Conservation (phyloP, 2,113 vertebrate species). For the Dasypus novemcinctus region DNA sequence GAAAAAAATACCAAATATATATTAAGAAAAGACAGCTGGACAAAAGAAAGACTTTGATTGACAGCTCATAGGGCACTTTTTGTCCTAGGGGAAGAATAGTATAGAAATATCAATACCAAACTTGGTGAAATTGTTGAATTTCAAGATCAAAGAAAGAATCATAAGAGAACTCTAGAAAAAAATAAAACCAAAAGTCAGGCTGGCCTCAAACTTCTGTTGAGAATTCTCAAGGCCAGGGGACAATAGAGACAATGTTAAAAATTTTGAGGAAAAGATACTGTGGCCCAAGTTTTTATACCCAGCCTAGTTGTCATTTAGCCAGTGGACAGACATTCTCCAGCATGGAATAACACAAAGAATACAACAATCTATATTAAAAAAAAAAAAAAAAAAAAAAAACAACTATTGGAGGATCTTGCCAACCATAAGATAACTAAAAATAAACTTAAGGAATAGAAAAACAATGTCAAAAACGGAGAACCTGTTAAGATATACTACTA, state of each 20-base stretch:
- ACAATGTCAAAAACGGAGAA: neutral
- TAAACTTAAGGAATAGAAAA: neutral
- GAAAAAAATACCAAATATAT: neutral
- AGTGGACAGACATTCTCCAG: neutral
- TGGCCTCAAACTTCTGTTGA: neutral
- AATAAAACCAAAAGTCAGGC: neutral
- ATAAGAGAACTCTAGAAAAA: neutral
- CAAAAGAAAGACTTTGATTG: neutral
- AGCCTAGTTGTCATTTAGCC: neutral
- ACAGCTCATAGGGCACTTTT: neutral
- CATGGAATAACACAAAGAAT: neutral
- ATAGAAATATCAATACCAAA: neutral
- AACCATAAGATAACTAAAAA: neutral
- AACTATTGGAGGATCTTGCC: neutral
- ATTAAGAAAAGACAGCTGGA: neutral
- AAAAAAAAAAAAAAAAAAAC: neutral
- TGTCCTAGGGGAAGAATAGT: neutral
- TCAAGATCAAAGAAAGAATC: constrained; percentile 21
- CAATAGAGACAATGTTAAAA: neutral
- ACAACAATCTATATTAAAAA: neutral
- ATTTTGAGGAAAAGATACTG: neutral
- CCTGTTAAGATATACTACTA: neutral
- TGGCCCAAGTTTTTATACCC: neutral
- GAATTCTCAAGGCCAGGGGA: neutral
- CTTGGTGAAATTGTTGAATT: neutral